Conservation (phyloP, 2,797 vertebrate genomes). For the Sciaenops ocellatus region DNA sequence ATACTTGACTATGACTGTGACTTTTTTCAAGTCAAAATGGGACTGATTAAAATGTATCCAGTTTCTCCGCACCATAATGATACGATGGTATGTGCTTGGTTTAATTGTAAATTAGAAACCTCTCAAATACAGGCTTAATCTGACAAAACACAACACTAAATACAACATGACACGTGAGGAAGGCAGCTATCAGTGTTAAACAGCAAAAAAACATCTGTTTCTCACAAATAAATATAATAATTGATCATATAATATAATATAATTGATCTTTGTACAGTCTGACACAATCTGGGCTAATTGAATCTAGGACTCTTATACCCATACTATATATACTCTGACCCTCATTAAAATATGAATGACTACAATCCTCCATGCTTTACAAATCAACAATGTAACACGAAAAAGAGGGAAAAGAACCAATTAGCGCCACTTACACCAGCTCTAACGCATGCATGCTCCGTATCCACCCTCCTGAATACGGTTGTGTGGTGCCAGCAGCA, state of each 20-base stretch:
- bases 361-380: neutral
- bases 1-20: too few relatives aligned
- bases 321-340: neutral
- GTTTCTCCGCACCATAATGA: too few relatives aligned
- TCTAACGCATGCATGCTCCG: conserved; percentile 51
- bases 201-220: too few relatives aligned
- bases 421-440: conserved; percentile 43
- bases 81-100: neutral
- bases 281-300: too few relatives aligned
- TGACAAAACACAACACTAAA: too few relatives aligned
- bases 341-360: neutral
- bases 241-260: too few relatives aligned
- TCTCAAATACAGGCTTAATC: neutral
- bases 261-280: too few relatives aligned
- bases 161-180: too few relatives aligned
- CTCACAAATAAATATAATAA: too few relatives aligned
- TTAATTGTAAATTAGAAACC: neutral
- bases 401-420: conserved; percentile 42
- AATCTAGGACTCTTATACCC: too few relatives aligned
- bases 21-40: neutral
- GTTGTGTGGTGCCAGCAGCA: conserved; percentile 64
- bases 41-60: neutral
- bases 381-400: neutral
- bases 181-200: neutral
- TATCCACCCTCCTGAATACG: conserved; percentile 53